Evolutionary conservation across 2,888 invertebrate genomes (phyloP).

Genomic region (Thymelicus sylvestris): DNA sequence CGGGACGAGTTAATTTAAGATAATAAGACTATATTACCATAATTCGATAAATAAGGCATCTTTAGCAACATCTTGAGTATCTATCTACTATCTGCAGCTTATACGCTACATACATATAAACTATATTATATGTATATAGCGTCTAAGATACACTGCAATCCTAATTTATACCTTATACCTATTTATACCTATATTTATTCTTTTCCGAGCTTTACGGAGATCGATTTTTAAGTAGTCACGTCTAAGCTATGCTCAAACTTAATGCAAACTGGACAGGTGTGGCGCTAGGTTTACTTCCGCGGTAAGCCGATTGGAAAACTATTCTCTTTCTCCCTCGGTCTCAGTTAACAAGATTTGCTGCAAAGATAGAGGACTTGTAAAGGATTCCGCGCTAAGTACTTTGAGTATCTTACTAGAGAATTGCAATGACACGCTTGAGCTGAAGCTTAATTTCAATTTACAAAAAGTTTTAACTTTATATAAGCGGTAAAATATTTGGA

Average conservation of each 20-base stretch:
- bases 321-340: constrained; percentile 47
- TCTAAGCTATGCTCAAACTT: background rate
- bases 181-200: too few species aligned
- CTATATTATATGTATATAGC: too few species aligned
- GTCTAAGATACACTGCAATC: too few species aligned
- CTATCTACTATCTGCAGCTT: too few species aligned
- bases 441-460: background rate
- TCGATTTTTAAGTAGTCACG: too few species aligned
- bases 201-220: too few species aligned
- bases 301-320: constrained; percentile 69
- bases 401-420: background rate
- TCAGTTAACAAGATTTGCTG: constrained; percentile 60
- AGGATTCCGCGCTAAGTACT: background rate
- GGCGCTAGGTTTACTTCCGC: constrained; percentile 41
- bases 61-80: too few species aligned
- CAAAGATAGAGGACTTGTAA: constrained; percentile 49
- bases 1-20: too few species aligned
- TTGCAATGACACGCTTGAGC: background rate
- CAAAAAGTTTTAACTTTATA: background rate
- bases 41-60: too few species aligned
- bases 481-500: background rate
- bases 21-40: too few species aligned
- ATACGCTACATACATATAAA: too few species aligned
- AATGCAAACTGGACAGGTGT: background rate
- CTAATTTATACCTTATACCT: too few species aligned